Percentiles rank a stretch among this genome's conserved stretches.
phyloP scores from a whole-genome alignment of 2,113 vertebrate species.

The Philantomba maxwellii region DNA sequence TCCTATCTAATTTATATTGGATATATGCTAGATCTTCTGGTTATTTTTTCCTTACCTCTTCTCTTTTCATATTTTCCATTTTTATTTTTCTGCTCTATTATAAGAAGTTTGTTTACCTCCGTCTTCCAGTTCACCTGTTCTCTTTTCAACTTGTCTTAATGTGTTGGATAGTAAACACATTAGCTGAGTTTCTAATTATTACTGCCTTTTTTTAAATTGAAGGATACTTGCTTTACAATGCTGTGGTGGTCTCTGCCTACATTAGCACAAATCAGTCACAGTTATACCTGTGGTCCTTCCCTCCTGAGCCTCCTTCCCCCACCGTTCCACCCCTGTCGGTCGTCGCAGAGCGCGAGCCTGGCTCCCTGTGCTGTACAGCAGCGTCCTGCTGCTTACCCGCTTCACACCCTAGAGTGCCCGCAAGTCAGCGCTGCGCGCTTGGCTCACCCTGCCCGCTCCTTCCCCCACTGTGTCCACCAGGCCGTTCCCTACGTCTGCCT shows the following conservation, averaged over 20 bases:
- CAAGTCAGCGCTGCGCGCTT: background rate
- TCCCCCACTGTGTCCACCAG: background rate
- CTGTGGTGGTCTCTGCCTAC: background rate
- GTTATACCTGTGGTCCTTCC: background rate
- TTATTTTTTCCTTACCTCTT: background rate
- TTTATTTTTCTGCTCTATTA: background rate
- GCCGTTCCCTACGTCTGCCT: background rate
- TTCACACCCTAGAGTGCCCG: rapidly evolving
- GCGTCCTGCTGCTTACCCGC: background rate
- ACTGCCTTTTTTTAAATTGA: background rate
- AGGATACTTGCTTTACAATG: background rate
- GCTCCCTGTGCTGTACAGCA: background rate
- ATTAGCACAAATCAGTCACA: background rate
- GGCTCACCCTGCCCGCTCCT: rapidly evolving
- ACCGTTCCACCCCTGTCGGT: rapidly evolving
- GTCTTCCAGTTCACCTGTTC: slow-evolving; percentile 1
- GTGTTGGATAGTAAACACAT: background rate
- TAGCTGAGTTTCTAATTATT: background rate
- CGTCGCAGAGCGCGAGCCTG: background rate
- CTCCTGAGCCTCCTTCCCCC: background rate
- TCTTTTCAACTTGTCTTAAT: slow-evolving; percentile 24
- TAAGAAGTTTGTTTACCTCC: background rate
- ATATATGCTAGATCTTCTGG: background rate
- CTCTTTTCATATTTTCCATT: background rate
- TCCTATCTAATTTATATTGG: background rate